phyloP scores from a whole-genome alignment of 2,888 invertebrate species.

The Oxycera nigricornis region DNA sequence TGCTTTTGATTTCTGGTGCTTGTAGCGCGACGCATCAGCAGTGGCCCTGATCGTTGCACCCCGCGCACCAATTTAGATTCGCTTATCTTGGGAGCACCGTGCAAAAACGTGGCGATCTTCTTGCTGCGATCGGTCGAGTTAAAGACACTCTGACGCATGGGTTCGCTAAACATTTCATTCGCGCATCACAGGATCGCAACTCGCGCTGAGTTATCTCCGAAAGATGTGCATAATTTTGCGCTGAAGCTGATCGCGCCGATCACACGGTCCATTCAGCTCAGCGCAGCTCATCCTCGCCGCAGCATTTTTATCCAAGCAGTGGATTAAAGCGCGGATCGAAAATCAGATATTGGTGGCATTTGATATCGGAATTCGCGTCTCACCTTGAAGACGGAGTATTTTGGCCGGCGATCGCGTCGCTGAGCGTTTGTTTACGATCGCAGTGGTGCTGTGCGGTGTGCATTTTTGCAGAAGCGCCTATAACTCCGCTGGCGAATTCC shows the following conservation, averaged over 20 bases:
- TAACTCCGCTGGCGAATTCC: neutral
- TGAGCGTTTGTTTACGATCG: conserved; percentile 10
- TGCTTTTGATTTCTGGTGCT: conserved; percentile 6
- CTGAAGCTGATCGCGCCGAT: neutral
- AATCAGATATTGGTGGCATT: conserved; percentile 1
- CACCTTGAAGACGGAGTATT: conserved; percentile 22
- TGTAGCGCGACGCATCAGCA: neutral
- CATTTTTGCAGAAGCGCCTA: neutral
- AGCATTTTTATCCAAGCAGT: neutral
- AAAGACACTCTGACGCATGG: too few relatives aligned
- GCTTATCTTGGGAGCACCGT: neutral
- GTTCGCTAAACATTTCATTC: neutral
- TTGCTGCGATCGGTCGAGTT: neutral
- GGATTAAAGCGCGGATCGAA: neutral
- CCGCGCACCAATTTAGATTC: neutral
- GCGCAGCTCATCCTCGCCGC: neutral
- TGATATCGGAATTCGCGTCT: neutral
- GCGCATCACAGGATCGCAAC: neutral
- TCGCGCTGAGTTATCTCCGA: neutral
- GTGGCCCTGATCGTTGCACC: neutral
- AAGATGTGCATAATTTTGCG: neutral
- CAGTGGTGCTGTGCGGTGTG: neutral
- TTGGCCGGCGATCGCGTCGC: too few relatives aligned
- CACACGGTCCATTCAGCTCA: neutral
- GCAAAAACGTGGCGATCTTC: neutral